These are phyloP conservation scores for Arothron firmamentum DNA, from an alignment of 2,113 vertebrate species.

Conservation along the genomic window DNA sequence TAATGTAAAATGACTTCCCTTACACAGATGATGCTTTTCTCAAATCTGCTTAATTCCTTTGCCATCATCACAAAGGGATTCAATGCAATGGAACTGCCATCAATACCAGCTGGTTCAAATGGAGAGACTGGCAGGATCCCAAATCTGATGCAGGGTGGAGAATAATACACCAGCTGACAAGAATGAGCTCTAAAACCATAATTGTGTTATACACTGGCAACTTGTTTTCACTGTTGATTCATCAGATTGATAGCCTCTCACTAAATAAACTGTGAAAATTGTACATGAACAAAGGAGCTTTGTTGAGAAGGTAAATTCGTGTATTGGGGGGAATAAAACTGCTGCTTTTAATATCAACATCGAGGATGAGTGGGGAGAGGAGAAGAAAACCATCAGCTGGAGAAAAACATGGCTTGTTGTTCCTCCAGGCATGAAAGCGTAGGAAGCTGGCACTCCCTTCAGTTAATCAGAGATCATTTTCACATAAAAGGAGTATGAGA, in stretches of 20 bases:
- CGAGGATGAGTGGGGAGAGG: background rate
- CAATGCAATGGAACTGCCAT: constrained; percentile 49
- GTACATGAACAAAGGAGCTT: background rate
- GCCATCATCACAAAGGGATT: constrained; percentile 48
- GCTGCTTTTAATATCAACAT: too few relatives aligned
- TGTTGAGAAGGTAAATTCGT: background rate
- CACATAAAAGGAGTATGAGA: constrained; percentile 8
- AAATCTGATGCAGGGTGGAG: constrained; percentile 11
- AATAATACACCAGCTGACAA: constrained; percentile 20
- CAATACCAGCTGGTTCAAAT: constrained; percentile 56
- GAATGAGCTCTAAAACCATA: background rate
- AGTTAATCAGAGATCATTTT: background rate
- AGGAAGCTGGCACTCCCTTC: constrained; percentile 26
- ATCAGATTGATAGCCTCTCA: too few relatives aligned
- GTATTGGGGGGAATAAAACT: too few relatives aligned
- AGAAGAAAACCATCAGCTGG: background rate
- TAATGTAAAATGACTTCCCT: constrained; percentile 29
- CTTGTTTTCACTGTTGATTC: too few relatives aligned
- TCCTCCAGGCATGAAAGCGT: constrained; percentile 16
- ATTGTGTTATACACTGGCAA: background rate
- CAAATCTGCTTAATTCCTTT: constrained; percentile 45
- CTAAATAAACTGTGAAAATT: background rate
- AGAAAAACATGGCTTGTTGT: background rate
- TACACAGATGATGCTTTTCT: constrained; percentile 22
- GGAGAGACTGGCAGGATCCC: constrained; percentile 35